Evolutionary conservation across 2,888 invertebrate genomes (phyloP).

Genomic region (Timema cristinae): DNA sequence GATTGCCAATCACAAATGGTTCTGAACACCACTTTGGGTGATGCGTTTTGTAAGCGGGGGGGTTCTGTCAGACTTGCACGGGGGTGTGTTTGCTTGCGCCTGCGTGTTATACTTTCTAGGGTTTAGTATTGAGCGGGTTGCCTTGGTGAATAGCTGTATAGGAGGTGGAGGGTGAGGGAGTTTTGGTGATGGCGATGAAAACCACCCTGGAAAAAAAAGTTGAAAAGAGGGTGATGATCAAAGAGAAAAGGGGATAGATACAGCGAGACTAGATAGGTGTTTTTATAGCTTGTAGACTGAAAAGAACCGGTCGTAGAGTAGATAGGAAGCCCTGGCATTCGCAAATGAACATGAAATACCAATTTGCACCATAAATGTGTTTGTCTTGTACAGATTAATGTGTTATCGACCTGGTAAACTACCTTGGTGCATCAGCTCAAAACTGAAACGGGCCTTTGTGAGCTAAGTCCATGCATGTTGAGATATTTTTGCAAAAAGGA

Average conservation of each 20-base stretch:
- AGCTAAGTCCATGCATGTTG: too few species aligned
- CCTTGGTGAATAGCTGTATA: background rate
- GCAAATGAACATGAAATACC: conserved; percentile 34
- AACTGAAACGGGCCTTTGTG: background rate
- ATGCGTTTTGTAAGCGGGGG: conserved; percentile 24
- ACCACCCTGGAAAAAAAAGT: background rate
- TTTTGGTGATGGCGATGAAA: conserved; percentile 18
- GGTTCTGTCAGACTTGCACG: background rate
- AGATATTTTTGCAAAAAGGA: too few species aligned
- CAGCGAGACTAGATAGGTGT: background rate
- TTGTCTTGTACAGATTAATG: conserved; percentile 34
- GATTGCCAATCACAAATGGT: conserved; percentile 31
- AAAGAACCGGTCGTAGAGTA: too few species aligned
- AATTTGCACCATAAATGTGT: conserved; percentile 35
- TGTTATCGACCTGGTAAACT: conserved; percentile 22
- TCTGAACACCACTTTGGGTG: conserved; percentile 26
- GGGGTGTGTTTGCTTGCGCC: conserved; percentile 6
- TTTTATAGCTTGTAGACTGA: too few species aligned
- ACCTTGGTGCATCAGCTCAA: conserved; percentile 4
- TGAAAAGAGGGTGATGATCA: conserved; percentile 8
- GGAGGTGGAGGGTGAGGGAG: background rate
- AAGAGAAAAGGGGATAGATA: background rate
- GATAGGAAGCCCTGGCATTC: background rate
- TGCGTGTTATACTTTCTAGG: conserved; percentile 17
- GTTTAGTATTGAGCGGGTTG: conserved; percentile 23